Evolutionary conservation across 2,888 invertebrate genomes (phyloP).

Genomic region (Drosophila histrio): DNA sequence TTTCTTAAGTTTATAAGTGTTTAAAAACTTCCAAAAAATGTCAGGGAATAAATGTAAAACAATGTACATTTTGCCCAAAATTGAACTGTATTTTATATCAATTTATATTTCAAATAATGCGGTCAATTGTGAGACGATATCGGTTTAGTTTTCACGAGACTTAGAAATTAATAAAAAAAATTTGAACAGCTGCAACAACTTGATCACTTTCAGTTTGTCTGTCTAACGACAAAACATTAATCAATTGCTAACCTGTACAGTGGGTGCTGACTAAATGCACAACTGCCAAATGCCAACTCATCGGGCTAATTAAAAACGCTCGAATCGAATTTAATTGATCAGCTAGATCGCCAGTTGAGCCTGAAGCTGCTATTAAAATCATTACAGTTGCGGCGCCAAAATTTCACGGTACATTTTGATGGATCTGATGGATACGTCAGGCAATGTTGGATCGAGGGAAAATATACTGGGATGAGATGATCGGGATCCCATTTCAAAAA

Average conservation of each 20-base stretch:
- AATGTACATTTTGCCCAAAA: no score
- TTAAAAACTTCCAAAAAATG: neutral
- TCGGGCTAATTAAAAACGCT: conserved; percentile 82
- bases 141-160: no score
- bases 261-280: conserved; percentile 57
- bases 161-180: no score
- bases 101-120: no score
- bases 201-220: neutral
- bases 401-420: conserved; percentile 72
- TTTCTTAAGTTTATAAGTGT: neutral
- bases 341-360: conserved; percentile 55
- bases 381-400: conserved; percentile 70
- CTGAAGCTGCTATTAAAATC: conserved; percentile 40
- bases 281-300: conserved; percentile 81
- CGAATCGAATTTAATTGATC: conserved; percentile 83
- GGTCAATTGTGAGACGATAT: no score
- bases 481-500: conserved; percentile 40
- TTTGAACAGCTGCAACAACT: neutral
- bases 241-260: conserved; percentile 18
- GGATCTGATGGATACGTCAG: conserved; percentile 41
- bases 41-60: no score
- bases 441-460: conserved; percentile 14
- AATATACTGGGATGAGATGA: conserved; percentile 12
- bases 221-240: conserved; percentile 9
- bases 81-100: no score